Evolutionary conservation across 2,888 invertebrate genomes (phyloP).

Genomic region (Cryptus viduatorius): DNA sequence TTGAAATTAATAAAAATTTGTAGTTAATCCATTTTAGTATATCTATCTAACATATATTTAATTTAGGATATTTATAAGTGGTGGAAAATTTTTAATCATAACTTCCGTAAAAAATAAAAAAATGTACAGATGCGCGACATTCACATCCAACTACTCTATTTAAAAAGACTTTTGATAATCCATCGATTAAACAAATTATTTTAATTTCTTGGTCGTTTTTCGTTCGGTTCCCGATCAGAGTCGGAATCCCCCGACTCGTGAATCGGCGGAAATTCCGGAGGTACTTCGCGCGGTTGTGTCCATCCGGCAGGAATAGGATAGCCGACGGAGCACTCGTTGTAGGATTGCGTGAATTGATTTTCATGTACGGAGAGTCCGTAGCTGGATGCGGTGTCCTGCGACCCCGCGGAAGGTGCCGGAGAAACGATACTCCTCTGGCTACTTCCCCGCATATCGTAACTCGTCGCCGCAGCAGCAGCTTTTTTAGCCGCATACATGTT

Average conservation of each 20-base stretch:
- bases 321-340: not conserved
- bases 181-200: too few relatives aligned
- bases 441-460: not conserved
- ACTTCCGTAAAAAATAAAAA: too few relatives aligned
- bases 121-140: too few relatives aligned
- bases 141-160: too few relatives aligned
- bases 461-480: not conserved
- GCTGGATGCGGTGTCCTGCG: conserved; percentile 8
- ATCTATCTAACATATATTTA: too few relatives aligned
- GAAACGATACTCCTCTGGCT: conserved; percentile 8
- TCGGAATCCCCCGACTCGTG: conserved; percentile 4
- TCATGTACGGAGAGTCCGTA: not conserved
- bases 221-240: conserved; percentile 11
- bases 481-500: conserved; percentile 6
- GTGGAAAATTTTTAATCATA: too few relatives aligned
- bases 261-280: conserved; percentile 23
- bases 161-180: too few relatives aligned
- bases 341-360: not conserved
- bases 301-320: not conserved
- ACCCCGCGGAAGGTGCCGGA: conserved; percentile 23
- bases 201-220: conserved; percentile 6
- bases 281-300: conserved; percentile 18
- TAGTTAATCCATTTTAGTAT: too few relatives aligned
- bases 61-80: too few relatives aligned
- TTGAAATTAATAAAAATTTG: too few relatives aligned